Conservation (phyloP, 2,113 vertebrate species). For the Apodemus sylvaticus region DNA sequence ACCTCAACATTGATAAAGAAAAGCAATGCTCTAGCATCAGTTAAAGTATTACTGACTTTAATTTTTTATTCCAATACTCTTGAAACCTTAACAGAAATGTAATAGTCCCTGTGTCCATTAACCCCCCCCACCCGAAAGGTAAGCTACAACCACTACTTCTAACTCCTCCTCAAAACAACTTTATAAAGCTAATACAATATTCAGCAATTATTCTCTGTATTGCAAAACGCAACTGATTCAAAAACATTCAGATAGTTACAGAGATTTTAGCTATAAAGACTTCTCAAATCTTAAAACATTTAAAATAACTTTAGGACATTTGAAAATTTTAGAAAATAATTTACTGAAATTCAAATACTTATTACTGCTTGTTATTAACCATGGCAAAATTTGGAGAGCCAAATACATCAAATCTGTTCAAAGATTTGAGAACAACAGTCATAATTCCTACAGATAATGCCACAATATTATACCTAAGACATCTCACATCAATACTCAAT, state of each 20-base stretch:
- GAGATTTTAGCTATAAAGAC: not conserved
- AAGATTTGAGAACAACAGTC: not conserved
- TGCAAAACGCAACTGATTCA: not conserved
- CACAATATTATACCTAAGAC: not conserved
- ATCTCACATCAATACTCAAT: not conserved
- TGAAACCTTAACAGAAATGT: not conserved
- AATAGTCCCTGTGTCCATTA: not conserved
- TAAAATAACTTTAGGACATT: not conserved
- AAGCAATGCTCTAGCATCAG: not conserved
- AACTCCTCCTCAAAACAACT: not conserved
- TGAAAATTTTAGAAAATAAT: not conserved
- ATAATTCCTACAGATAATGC: not conserved
- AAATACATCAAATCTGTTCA: conserved; percentile 8
- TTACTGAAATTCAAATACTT: not conserved
- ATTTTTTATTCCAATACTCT: not conserved
- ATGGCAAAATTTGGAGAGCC: not conserved
- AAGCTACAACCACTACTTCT: not conserved
- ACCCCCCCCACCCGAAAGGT: not conserved
- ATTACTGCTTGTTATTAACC: not conserved
- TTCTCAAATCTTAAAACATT: not conserved
- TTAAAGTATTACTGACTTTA: not conserved
- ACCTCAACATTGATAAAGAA: not conserved
- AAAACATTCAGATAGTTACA: not conserved
- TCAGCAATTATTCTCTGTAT: conserved; percentile 26
- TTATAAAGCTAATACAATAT: not conserved